These are phyloP conservation scores for Huso huso DNA, from an alignment of 2,797 vertebrate species.

Conservation along the genomic window DNA sequence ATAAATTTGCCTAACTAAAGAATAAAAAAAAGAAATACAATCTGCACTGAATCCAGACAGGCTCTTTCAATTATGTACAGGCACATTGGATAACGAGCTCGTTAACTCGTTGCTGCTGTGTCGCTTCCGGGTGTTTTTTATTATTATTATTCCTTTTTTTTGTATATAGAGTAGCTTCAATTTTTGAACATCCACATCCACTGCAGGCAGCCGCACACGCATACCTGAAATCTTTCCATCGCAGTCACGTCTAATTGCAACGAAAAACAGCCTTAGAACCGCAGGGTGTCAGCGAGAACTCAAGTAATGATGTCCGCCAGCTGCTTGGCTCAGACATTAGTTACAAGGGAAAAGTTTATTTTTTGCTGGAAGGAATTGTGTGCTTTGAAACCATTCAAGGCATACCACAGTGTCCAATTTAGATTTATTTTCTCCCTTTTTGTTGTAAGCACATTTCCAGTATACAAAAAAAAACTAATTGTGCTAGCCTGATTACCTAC, in stretches of 20 bases:
- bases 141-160: neutral
- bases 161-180: neutral
- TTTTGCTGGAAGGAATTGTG: neutral
- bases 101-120: neutral
- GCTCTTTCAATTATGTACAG: neutral
- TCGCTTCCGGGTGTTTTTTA: neutral
- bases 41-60: neutral
- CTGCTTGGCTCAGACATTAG: neutral
- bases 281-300: neutral
- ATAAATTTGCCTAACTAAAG: no score
- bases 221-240: constrained; percentile 6
- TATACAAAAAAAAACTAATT: no score
- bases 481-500: no score
- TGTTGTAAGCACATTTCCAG: no score
- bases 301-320: neutral
- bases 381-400: neutral
- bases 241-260: neutral
- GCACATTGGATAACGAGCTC: neutral
- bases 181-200: neutral
- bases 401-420: neutral
- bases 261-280: neutral
- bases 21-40: no score
- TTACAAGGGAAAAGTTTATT: neutral
- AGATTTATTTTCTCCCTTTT: neutral
- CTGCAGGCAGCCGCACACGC: neutral